phyloP scores from a whole-genome alignment of 2,113 vertebrate genomes.

The Eulemur rufifrons region DNA sequence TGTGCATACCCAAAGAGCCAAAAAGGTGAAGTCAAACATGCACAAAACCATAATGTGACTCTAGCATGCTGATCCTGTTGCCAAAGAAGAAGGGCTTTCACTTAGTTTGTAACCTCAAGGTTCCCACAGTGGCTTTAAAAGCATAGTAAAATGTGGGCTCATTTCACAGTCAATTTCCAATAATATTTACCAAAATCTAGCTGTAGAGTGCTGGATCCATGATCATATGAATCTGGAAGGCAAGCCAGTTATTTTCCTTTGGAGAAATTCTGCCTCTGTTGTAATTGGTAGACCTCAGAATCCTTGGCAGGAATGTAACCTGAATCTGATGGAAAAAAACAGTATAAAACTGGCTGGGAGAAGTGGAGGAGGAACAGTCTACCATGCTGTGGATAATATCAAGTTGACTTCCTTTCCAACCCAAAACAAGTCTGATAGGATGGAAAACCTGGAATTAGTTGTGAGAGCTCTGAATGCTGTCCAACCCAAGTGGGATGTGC shows the following conservation, averaged over 20 bases:
- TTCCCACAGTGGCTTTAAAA: constrained; percentile 77
- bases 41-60: background rate
- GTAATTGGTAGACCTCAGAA: constrained; percentile 94
- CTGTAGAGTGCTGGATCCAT: constrained; percentile 94
- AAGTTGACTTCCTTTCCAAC: constrained; percentile 94
- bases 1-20: background rate
- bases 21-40: background rate
- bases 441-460: constrained; percentile 88
- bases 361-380: constrained; percentile 92
- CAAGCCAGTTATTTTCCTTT: constrained; percentile 87
- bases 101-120: constrained; percentile 53
- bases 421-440: constrained; percentile 88
- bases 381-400: constrained; percentile 92
- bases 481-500: constrained; percentile 84
- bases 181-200: constrained; percentile 90
- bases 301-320: constrained; percentile 83
- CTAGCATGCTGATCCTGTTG: constrained; percentile 66
- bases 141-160: constrained; percentile 67
- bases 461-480: constrained; percentile 86
- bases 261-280: constrained; percentile 90
- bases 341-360: constrained; percentile 88
- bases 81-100: constrained; percentile 74
- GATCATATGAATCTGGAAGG: constrained; percentile 87
- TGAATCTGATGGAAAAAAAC: constrained; percentile 62
- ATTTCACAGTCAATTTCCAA: constrained; percentile 89